Evolutionary conservation across 2,113 vertebrate species (phyloP).

Genomic region (Periophthalmodon schlosseri): DNA sequence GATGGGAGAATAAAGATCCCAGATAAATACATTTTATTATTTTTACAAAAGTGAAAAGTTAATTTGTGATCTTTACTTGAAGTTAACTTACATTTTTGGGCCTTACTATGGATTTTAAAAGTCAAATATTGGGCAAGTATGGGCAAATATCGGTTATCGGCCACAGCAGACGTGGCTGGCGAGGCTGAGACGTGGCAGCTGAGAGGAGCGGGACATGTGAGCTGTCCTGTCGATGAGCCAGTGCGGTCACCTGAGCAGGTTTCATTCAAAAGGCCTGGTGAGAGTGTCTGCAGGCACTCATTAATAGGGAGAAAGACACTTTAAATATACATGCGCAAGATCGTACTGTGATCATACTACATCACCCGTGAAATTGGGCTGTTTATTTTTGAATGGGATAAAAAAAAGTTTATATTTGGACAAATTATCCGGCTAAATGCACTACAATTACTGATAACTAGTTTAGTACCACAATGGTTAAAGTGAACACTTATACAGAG

Average conservation of each 20-base stretch:
- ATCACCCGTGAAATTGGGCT: neutral
- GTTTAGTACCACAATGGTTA: too few relatives aligned
- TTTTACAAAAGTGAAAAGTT: too few relatives aligned
- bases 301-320: neutral
- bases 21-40: too few relatives aligned
- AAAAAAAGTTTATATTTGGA: neutral
- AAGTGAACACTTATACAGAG: too few relatives aligned
- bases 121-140: too few relatives aligned
- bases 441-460: neutral
- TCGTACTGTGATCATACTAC: neutral
- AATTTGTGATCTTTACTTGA: too few relatives aligned
- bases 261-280: constrained; percentile 26
- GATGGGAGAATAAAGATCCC: too few relatives aligned
- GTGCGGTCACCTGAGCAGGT: constrained; percentile 10
- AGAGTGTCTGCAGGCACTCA: constrained; percentile 19
- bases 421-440: neutral
- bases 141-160: too few relatives aligned
- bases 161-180: neutral
- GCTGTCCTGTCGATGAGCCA: constrained; percentile 23
- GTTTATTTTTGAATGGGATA: neutral
- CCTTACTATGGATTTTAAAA: too few relatives aligned
- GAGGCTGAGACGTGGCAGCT: constrained; percentile 43
- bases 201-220: constrained; percentile 41
- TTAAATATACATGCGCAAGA: neutral
- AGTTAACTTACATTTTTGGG: too few relatives aligned